Percentiles rank a stretch among this genome's conserved stretches.
Evolutionary conservation across 1,140 invertebrate species (phyloP).

Genomic region (Andricus grossulariae): DNA sequence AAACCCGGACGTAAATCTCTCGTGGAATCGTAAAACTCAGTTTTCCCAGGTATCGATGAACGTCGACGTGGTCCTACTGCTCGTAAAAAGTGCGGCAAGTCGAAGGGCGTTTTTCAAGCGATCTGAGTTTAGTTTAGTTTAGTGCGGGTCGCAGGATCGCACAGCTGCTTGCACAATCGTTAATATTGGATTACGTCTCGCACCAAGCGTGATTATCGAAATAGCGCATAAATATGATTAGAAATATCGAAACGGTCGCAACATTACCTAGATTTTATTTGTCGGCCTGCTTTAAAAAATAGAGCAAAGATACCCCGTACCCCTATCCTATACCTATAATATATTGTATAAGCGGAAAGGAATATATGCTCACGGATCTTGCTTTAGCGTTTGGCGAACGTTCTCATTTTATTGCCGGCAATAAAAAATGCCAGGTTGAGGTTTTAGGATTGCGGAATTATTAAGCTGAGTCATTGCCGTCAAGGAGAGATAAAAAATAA

Average conservation of each 20-base stretch:
- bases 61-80: conserved; percentile 24
- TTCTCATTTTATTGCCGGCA: conserved; percentile 1
- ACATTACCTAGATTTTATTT: background rate
- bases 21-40: conserved; percentile 4
- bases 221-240: background rate
- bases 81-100: conserved; percentile 28
- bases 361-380: background rate
- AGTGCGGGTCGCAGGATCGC: conserved; percentile 17
- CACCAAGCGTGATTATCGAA: conserved; percentile 22
- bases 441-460: background rate
- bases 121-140: conserved; percentile 2
- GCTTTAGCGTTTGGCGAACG: background rate
- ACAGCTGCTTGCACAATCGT: conserved; percentile 26
- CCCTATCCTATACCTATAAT: background rate
- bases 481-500: background rate
- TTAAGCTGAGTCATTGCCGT: background rate
- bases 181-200: conserved; percentile 15
- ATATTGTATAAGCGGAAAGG: background rate
- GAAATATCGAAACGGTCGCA: background rate
- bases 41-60: conserved; percentile 29
- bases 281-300: background rate
- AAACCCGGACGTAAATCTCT: conserved; percentile 21
- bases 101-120: conserved; percentile 29
- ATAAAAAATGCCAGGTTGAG: background rate
- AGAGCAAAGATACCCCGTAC: background rate